Percentiles rank a stretch among this genome's conserved stretches.
Evolutionary conservation across 2,888 invertebrate species (phyloP).

Genomic region (Tribolium freemani): DNA sequence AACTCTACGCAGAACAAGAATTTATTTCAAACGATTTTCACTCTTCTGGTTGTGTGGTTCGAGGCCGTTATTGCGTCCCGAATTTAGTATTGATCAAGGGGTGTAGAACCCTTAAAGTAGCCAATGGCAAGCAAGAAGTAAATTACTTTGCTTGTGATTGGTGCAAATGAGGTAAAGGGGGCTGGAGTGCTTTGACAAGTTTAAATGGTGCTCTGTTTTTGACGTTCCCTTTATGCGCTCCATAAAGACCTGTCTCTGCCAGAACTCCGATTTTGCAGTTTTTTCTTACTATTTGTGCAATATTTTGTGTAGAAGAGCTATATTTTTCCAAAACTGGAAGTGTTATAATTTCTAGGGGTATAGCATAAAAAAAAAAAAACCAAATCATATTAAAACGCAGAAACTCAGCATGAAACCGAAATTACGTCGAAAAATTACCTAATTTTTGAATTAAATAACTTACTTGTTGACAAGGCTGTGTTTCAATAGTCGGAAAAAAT

Average conservation of each 20-base stretch:
- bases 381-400: no score
- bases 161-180: neutral
- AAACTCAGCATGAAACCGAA: no score
- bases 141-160: conserved; percentile 35
- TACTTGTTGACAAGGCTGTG: no score
- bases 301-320: neutral
- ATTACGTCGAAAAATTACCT: no score
- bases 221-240: conserved; percentile 10
- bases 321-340: neutral
- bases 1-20: neutral
- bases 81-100: conserved; percentile 46
- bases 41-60: neutral
- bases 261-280: neutral
- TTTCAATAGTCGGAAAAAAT: no score
- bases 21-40: neutral
- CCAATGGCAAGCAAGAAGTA: conserved; percentile 45
- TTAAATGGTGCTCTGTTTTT: conserved; percentile 18
- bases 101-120: conserved; percentile 30
- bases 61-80: neutral
- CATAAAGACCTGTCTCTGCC: neutral
- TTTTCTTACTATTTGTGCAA: neutral
- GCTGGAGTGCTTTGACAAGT: neutral
- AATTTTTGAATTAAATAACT: no score
- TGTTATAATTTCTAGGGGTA: no score
- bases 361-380: no score